Percentiles rank a stretch among this genome's conserved stretches.
phyloP scores from a whole-genome alignment of 2,113 vertebrate species.

The Odobenus rosmarus region DNA sequence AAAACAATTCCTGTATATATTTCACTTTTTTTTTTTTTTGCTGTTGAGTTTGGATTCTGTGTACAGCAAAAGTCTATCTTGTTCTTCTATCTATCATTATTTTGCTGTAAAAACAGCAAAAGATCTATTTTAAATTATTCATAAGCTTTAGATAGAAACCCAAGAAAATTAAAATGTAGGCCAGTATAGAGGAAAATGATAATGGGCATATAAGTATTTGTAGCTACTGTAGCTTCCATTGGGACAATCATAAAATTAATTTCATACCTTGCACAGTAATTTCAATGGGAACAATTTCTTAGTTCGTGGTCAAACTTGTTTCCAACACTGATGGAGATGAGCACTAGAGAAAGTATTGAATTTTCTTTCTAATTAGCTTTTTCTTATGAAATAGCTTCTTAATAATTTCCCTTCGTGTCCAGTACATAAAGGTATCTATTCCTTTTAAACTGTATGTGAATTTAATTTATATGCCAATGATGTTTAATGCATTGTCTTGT shows the following conservation, averaged over 20 bases:
- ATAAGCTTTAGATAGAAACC: conserved; percentile 75
- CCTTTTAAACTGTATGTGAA: conserved; percentile 85
- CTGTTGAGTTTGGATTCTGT: conserved; percentile 64
- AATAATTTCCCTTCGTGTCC: conserved; percentile 87
- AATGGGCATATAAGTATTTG: conserved; percentile 83
- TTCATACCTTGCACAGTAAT: conserved; percentile 81
- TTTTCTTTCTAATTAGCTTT: conserved; percentile 87
- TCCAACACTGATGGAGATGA: conserved; percentile 85
- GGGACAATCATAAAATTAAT: conserved; percentile 87
- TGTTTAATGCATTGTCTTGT: conserved; percentile 92
- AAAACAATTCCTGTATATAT: conserved; percentile 12
- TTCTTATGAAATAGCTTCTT: conserved; percentile 84
- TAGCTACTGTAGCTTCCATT: conserved; percentile 82
- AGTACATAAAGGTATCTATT: conserved; percentile 86
- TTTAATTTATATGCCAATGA: conserved; percentile 94
- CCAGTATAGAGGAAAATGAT: conserved; percentile 72
- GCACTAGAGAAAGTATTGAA: conserved; percentile 86
- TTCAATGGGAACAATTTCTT: conserved; percentile 84
- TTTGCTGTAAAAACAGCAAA: conserved; percentile 74
- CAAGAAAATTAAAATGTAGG: conserved; percentile 83
- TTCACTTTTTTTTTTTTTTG: not conserved
- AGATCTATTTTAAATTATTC: conserved; percentile 80
- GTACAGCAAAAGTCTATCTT: conserved; percentile 69
- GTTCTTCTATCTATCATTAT: conserved; percentile 57
- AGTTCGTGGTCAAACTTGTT: conserved; percentile 83